phyloP scores from a whole-genome alignment of 2,888 invertebrate species.

The Acanthosoma haemorrhoidale region DNA sequence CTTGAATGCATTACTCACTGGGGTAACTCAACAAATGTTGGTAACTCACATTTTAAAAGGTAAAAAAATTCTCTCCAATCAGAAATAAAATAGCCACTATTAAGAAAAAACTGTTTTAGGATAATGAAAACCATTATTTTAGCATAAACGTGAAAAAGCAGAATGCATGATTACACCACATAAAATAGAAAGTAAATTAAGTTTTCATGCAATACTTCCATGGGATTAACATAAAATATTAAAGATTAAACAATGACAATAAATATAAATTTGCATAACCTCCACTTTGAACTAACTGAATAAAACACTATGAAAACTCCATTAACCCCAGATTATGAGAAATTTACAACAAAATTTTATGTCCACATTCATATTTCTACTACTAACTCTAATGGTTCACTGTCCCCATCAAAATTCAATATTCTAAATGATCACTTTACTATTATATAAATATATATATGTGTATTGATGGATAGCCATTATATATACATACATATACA shows the following conservation, averaged over 20 bases:
- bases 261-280: too few species aligned
- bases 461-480: too few species aligned
- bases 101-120: background rate
- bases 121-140: background rate
- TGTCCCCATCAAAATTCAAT: background rate
- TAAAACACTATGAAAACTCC: too few species aligned
- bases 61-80: background rate
- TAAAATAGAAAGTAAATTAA: too few species aligned
- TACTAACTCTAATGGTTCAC: background rate
- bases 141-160: background rate
- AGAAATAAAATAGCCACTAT: too few species aligned
- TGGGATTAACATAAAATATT: too few species aligned
- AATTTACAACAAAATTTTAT: background rate
- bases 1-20: background rate
- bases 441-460: too few species aligned
- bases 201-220: too few species aligned
- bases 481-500: too few species aligned
- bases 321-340: background rate
- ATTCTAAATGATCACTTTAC: background rate
- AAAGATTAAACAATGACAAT: too few species aligned
- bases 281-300: too few species aligned
- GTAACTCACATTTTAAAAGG: constrained; percentile 12
- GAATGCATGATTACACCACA: background rate
- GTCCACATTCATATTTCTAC: background rate
- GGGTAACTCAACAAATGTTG: constrained; percentile 9